Conservation (phyloP, 2,113 vertebrate species). For the Apeltes quadracus region DNA sequence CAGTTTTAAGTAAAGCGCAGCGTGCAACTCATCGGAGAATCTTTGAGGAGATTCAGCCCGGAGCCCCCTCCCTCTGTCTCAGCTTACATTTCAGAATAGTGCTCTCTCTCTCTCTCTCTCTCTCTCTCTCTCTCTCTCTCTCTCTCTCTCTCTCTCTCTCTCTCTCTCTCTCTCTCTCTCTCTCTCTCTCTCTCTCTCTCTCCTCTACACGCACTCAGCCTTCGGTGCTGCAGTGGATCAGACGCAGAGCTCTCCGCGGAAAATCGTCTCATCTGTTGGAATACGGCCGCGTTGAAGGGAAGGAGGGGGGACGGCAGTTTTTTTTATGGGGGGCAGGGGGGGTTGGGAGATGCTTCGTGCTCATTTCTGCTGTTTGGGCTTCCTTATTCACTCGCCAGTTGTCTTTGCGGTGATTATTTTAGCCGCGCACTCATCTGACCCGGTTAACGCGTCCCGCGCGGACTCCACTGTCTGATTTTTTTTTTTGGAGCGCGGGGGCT, state of each 20-base stretch:
- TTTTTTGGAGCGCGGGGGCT: conserved; percentile 37
- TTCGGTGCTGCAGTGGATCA: conserved; percentile 74
- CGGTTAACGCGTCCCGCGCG: conserved; percentile 17
- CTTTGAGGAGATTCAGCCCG: conserved; percentile 49
- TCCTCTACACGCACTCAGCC: conserved; percentile 5
- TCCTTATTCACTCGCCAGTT: neutral
- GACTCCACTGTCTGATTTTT: conserved; percentile 5
- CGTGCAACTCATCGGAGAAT: conserved; percentile 44
- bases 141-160: neutral
- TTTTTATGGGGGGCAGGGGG: neutral
- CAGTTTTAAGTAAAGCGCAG: conserved; percentile 34
- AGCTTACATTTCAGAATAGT: conserved; percentile 16
- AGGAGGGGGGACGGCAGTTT: neutral
- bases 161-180: neutral
- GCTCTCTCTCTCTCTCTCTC: neutral
- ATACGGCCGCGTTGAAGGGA: conserved; percentile 28
- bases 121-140: neutral
- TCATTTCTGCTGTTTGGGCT: conserved; percentile 14
- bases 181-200: neutral
- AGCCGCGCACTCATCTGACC: conserved; percentile 9
- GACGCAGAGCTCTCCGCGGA: conserved; percentile 59
- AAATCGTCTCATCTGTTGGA: conserved; percentile 52
- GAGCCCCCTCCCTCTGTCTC: conserved; percentile 27
- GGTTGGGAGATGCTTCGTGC: conserved; percentile 18
- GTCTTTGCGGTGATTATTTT: neutral